Base-by-base conservation (phyloP, 1,140 invertebrate species). In the Polypedilum vanderplanki region DNA sequence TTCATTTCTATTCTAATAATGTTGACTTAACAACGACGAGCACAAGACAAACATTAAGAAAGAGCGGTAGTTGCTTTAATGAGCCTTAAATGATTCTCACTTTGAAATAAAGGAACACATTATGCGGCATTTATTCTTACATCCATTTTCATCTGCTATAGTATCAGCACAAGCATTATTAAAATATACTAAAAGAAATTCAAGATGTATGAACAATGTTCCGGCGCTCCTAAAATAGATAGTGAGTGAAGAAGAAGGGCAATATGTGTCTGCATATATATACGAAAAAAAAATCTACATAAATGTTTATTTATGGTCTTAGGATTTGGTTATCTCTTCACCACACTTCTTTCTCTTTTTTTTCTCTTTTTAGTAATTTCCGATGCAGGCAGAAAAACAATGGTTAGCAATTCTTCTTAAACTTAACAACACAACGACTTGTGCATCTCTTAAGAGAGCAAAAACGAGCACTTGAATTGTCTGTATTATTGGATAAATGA, bases 1-100 rank as follows among this genome's bases (percentile, higher is more conserved):
- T 57, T 57, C 46, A 57, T 57, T 57, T 57, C 46, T 57, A 57
- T 57, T 57, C 46, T 57, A 57, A 57, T 57, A 57, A 57, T n/a
- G 12, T 57, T n/a, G n/a, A 33, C 24, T 33, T n/a, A n/a, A n/a
- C 24, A 33, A 33, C 24, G 24, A 33, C 4, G 10, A 57, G 12
- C 46, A 57, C 46, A 57, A 33, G 24, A 33, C 5, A 33, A 33
- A 33, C 24, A 33, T 33, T 33, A 33, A 33, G 24, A 33, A 33
- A 33, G 24, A 33, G 24, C 24, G 24, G 24, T 33, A 33, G 24
- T 33, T 33, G 24, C n/a, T 57, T 57, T 57, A 57, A 57, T 57
- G 46, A 57, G 46, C 12, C 46, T 57, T 57, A 57, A 57, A 57
- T 57, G 46, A 57, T 57, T 12, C 46, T 57, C 46, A 33, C 24